Percentiles rank a stretch among this genome's conserved stretches.
phyloP scores from a whole-genome alignment of 2,797 vertebrate species.

The Dallia pectoralis region DNA sequence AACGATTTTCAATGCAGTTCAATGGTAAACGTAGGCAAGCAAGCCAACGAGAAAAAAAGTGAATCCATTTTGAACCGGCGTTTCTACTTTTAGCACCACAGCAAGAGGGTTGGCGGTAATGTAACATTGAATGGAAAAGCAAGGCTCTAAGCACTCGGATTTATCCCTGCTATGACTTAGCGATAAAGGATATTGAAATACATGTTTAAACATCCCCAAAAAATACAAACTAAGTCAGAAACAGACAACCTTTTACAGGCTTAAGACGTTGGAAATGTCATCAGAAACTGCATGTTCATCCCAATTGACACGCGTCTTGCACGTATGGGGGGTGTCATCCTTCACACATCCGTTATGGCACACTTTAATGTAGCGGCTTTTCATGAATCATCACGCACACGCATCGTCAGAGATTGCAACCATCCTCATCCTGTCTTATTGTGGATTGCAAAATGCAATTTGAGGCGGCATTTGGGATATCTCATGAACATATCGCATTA shows the following conservation, averaged over 20 bases:
- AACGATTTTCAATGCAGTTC: constrained; percentile 6
- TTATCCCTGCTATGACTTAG: constrained; percentile 24
- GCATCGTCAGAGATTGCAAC: neutral
- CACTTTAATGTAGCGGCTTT: constrained; percentile 7
- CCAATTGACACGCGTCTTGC: constrained; percentile 28
- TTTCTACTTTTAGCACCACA: constrained; percentile 55
- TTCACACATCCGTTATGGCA: constrained; percentile 13
- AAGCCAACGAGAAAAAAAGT: constrained; percentile 36
- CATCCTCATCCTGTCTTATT: constrained; percentile 2
- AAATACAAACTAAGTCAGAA: neutral
- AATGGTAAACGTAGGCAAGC: neutral
- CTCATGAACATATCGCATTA: constrained; percentile 40
- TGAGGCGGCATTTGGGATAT: constrained; percentile 24
- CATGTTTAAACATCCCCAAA: constrained; percentile 1
- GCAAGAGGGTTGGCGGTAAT: constrained; percentile 46
- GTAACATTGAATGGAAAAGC: constrained; percentile 33
- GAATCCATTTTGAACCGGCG: constrained; percentile 64
- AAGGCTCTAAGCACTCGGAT: constrained; percentile 39
- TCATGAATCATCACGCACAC: constrained; percentile 5
- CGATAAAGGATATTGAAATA: constrained; percentile 20
- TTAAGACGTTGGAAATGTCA: constrained; percentile 4
- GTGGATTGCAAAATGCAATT: constrained; percentile 19
- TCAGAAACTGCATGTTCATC: constrained; percentile 19
- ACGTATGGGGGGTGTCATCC: constrained; percentile 37
- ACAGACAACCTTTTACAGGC: constrained; percentile 10